Base-by-base conservation (phyloP, 2,888 invertebrate species). In the Heliconius cydno region DNA sequence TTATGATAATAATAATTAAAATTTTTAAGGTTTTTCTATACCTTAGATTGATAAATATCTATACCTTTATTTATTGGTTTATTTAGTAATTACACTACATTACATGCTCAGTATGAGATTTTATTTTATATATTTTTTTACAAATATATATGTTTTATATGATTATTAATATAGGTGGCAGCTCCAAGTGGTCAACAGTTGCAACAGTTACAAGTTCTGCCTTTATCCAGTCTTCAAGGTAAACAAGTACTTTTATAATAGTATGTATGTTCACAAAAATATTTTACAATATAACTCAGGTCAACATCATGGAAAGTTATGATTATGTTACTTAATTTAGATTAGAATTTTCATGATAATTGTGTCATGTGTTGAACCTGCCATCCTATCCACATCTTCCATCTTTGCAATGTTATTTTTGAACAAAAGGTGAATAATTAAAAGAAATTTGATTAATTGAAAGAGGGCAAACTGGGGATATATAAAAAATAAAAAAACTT, bases 181-280 rank as follows among this genome's bases (percentile, higher is more conserved):
- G 94, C 96, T 3, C 96, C 96, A 10, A 96, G 95, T 82, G 95
- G 96, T 0, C 96, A 96, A 84, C 96, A 96, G 73, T 86, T 97
- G 57, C 96, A 96, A 86, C 97, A 97, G 85, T 95, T 97, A 60
- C 97, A 97, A 94, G 97, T 97, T 0, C 93, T 97, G 22, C 97
- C 97, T 4, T 95, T 97, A 34, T 96, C 97, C 0, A 96, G 96
- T 88, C 88, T 96, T 73, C 96, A 96, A 95, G 94, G 95, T 92
- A 71, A 76, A 57, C 7, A 72, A 80, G 15, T 66, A 28, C n/a
- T n/a, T n/a, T n/a, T 9, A 60, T 46, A 52, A 6, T n/a, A 10
- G 9, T n/a, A 60, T 57, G 7, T 22, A 52, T 52, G 19, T 57
- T 22, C 3, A 46, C 46, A 5, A 22, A 22, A 9, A 57, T 57